phyloP scores from a whole-genome alignment of 2,888 invertebrate species.

The Mallateleia sp. region DNA sequence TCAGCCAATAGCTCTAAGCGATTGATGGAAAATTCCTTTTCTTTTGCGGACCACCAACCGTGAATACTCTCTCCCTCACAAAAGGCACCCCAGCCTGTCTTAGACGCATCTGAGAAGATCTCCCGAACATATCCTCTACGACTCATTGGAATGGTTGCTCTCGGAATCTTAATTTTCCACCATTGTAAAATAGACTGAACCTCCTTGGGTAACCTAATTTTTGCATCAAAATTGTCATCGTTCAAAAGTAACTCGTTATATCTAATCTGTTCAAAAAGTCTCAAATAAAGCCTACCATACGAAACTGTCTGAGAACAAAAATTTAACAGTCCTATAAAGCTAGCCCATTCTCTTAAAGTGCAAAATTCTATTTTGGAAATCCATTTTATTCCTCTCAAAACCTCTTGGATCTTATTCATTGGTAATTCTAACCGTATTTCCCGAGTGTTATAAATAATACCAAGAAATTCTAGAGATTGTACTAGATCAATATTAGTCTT shows the following conservation, averaged over 20 bases:
- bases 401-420: not conserved
- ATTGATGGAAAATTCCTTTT: not conserved
- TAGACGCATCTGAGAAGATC: conserved; percentile 56
- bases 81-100: not conserved
- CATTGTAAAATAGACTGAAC: conserved; percentile 45
- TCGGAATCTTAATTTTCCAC: conserved; percentile 50
- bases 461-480: not conserved
- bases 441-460: not conserved
- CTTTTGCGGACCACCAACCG: not conserved
- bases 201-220: conserved; percentile 15
- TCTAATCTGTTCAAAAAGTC: conserved; percentile 58
- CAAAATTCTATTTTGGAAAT: too few species aligned
- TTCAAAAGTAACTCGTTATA: conserved; percentile 43
- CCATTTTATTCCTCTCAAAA: not conserved
- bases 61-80: conserved; percentile 9
- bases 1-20: not conserved
- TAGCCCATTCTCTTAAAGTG: conserved; percentile 55
- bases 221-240: conserved; percentile 60
- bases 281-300: conserved; percentile 67
- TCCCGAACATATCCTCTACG: not conserved
- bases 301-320: conserved; percentile 53
- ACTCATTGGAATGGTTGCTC: not conserved
- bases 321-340: conserved; percentile 55
- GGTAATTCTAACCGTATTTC: not conserved
- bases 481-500: not conserved